phyloP scores from a whole-genome alignment of 2,113 vertebrate species.

The Meles meles region DNA sequence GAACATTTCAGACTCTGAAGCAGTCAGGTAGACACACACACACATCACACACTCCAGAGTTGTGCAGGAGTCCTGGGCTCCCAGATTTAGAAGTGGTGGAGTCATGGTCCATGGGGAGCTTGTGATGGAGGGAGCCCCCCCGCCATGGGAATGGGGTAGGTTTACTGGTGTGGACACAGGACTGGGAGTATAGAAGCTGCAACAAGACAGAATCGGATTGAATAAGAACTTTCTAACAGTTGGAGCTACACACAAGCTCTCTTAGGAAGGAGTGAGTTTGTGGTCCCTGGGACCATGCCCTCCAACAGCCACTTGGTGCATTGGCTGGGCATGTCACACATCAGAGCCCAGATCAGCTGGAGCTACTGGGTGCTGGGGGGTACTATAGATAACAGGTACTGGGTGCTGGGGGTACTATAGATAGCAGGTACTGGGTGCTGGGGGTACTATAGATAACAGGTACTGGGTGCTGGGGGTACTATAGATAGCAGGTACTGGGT shows the following conservation, averaged over 20 bases:
- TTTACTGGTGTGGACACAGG: background rate
- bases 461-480: background rate
- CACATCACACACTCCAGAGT: accelerated
- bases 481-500: too few relatives aligned
- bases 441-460: background rate
- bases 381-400: too few relatives aligned
- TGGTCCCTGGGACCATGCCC: background rate
- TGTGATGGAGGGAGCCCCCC: background rate
- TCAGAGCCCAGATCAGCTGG: background rate
- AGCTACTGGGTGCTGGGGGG: too few relatives aligned
- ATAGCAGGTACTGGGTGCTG: too few relatives aligned
- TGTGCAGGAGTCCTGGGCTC: background rate
- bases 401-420: too few relatives aligned
- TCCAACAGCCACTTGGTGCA: background rate
- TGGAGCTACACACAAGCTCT: background rate
- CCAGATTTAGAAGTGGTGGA: background rate
- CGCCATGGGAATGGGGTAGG: background rate
- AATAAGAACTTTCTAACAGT: background rate
- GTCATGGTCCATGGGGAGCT: background rate
- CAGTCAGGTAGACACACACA: background rate
- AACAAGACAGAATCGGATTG: background rate
- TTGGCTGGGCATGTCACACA: accelerated
- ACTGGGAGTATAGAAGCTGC: background rate
- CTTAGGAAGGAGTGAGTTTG: background rate
- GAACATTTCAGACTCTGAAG: background rate